Base-by-base conservation (phyloP, 2,888 invertebrate species). In the Heliconius erato region DNA sequence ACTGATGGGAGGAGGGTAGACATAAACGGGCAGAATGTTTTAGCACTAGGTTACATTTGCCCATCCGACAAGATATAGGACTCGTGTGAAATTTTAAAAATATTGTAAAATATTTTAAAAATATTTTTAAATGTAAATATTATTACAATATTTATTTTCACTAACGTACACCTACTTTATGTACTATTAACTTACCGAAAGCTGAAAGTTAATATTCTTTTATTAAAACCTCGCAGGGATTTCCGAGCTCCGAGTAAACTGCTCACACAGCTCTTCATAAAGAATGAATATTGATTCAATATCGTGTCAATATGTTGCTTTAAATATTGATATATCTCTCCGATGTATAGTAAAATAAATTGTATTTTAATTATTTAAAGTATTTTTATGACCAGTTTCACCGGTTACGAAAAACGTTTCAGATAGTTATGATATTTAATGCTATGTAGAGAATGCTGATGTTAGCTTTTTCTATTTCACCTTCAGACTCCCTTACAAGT, bases 211-310 rank as follows among this genome's bases (percentile, higher is more conserved):
- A 71, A 71, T 71, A 44, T 71, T n/a, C 71, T 40, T 44, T 71
- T 71, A 71, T 71, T 71, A 71, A 71, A 71, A 44, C 23, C 26
- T 71, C 71, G 6, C 69, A 54, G 40, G 40, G 69, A 71, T 71
- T 71, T 44, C n/a, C n/a, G 69, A 71, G 69, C 35, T 40, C 69
- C 23, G 71, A 40, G 14, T 44, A 71, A 71, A 26, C 44, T 71
- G 40, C 40, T 71, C 40, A 9, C 71, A 44, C n/a, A 12, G n/a
- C 14, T 71, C 40, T 71, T 69, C 35, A 40, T 69, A 14, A 71
- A 71, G 40, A 44, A 71, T 71, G 71, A 71, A 44, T 69, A 69
- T 71, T 44, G 71, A 44, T 71, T 69, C 69, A 69, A 44, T 44
- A 44, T 44, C 71, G 26, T 71, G 44, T 71, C n/a, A 71, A 71